Base-by-base conservation (phyloP, 2,888 invertebrate species). In the Folsomia candida region DNA sequence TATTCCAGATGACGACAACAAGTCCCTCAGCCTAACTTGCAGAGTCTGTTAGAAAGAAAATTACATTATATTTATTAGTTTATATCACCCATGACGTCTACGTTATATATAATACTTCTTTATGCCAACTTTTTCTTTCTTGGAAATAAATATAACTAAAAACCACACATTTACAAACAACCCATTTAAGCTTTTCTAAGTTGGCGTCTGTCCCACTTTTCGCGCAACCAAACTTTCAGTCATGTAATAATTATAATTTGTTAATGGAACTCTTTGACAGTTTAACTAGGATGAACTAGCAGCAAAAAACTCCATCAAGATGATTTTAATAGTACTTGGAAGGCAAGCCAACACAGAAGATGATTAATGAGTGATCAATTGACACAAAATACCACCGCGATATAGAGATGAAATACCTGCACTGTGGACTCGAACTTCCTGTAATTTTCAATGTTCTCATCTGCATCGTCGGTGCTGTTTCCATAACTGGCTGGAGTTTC, bases 351-450 rank as follows among this genome's bases (percentile, higher is more conserved):
- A n/a, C n/a, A n/a, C n/a, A n/a, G n/a, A n/a, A n/a, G n/a, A n/a
- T n/a, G n/a, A n/a, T n/a, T n/a, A n/a, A n/a, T n/a, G n/a, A n/a
- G n/a, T n/a, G n/a, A n/a, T n/a, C n/a, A n/a, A n/a, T n/a, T n/a
- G n/a, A n/a, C n/a, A n/a, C n/a, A n/a, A n/a, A n/a, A n/a, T n/a
- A n/a, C n/a, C n/a, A n/a, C n/a, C n/a, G n/a, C n/a, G n/a, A n/a
- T n/a, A n/a, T n/a, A n/a, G n/a, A n/a, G n/a, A n/a, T n/a, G n/a
- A 83, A 84, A 84, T 84, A 92, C 91, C 86, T 89, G 87, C 77
- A 92, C 88, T 67, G 90, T 91, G 82, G 88, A 88, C 84, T 92
- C 91, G 82, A 92, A 91, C 80, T 90, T 88, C 74, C 87, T 86
- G 82, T 91, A 92, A 37, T 90, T 88, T 77, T 87, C 84, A 4